phyloP scores from a whole-genome alignment of 2,113 vertebrate species.

The Mus musculus region DNA sequence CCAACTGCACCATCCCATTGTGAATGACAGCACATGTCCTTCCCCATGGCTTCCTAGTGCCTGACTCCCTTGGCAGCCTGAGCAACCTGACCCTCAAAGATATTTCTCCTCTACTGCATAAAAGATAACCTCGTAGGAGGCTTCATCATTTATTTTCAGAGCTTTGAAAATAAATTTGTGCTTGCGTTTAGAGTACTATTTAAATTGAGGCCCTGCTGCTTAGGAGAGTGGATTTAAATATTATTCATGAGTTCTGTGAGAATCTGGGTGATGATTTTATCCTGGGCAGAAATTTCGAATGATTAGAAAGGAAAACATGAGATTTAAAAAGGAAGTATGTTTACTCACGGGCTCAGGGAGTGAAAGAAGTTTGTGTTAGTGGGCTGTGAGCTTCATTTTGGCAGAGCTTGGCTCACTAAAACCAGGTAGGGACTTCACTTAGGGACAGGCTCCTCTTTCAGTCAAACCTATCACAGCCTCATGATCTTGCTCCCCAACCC shows the following conservation, averaged over 20 bases:
- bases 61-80: background rate
- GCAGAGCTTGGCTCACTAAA: background rate
- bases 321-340: background rate
- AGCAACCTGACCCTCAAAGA: slow-evolving; percentile 46
- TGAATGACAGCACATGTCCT: background rate
- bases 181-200: background rate
- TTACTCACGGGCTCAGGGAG: background rate
- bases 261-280: slow-evolving; percentile 38
- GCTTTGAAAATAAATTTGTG: slow-evolving; percentile 37
- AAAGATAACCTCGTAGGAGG: slow-evolving; percentile 32
- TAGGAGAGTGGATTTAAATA: slow-evolving; percentile 32
- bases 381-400: background rate
- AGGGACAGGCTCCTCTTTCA: background rate
- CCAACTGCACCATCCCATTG: accelerated
- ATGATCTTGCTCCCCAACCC: background rate
- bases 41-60: background rate
- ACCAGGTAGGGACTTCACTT: background rate
- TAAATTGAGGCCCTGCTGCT: slow-evolving; percentile 53
- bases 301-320: background rate
- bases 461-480: background rate
- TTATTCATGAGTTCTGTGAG: slow-evolving; percentile 53
- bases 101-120: slow-evolving; percentile 49
- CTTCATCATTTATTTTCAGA: slow-evolving; percentile 52
- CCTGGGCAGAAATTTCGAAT: slow-evolving; percentile 45
- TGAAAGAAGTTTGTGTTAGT: background rate